A percentile compares a stretch with the other conserved stretches of the same genome.
phyloP scores from a whole-genome alignment of 2,797 vertebrate species.

The Enteromius mattozi region DNA sequence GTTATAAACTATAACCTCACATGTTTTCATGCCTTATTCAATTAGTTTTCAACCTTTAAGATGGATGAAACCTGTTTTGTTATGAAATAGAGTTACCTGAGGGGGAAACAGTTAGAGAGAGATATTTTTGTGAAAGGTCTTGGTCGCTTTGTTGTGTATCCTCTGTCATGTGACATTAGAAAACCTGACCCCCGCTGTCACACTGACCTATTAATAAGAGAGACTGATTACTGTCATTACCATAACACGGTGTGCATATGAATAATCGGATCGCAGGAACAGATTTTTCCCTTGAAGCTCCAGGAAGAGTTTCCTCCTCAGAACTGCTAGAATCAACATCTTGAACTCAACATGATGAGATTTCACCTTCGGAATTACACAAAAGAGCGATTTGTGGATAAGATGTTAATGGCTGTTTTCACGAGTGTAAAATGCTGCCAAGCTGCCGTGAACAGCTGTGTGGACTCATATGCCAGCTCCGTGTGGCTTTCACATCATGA shows the following conservation, averaged over 20 bases:
- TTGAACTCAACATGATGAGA: constrained; percentile 12
- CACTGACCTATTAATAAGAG: constrained; percentile 43
- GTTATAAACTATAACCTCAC: neutral
- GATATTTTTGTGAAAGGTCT: constrained; percentile 11
- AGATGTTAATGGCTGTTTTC: constrained; percentile 15
- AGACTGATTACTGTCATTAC: constrained; percentile 17
- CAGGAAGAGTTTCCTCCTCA: constrained; percentile 8
- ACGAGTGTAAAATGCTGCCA: neutral
- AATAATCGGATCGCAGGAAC: neutral
- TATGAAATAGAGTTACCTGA: neutral
- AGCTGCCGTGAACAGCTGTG: constrained; percentile 22
- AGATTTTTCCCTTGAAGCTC: neutral
- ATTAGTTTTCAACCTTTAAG: neutral
- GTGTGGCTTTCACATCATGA: constrained; percentile 40
- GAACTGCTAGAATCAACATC: constrained; percentile 12
- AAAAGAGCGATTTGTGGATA: neutral
- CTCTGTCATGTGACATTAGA: constrained; percentile 31
- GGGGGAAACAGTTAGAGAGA: neutral
- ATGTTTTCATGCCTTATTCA: neutral
- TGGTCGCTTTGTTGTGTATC: constrained; percentile 12
- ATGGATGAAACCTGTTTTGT: neutral
- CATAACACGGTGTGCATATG: constrained; percentile 18
- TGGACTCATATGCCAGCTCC: constrained; percentile 9
- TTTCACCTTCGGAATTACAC: neutral
- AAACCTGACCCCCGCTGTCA: constrained; percentile 19